Conservation (phyloP, 2,113 vertebrate species). For the Turnix velox region DNA sequence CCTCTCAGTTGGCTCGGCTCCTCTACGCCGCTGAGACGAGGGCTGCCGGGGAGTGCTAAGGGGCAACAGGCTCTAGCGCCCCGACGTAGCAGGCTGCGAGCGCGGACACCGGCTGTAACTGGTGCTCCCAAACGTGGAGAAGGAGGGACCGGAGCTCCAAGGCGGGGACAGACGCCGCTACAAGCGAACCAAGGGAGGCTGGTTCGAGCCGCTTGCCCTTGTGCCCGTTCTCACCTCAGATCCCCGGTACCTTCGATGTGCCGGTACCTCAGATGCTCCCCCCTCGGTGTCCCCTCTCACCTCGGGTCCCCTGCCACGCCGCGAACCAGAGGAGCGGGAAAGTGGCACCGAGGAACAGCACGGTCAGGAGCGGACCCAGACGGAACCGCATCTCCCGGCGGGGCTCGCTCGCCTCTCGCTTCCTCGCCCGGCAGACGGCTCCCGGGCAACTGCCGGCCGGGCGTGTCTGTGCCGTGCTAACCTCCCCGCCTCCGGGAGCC, state of each 20-base stretch:
- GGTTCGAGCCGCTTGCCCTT: neutral
- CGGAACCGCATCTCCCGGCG: slow-evolving; percentile 28
- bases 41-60: neutral
- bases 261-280: too few relatives aligned
- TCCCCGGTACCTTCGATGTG: too few relatives aligned
- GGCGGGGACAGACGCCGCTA: neutral
- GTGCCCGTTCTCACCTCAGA: neutral
- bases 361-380: neutral
- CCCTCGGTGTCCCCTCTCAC: neutral
- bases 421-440: neutral
- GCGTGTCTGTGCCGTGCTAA: neutral
- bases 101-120: neutral
- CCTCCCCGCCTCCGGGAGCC: neutral
- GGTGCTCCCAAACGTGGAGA: neutral
- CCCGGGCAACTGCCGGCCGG: neutral
- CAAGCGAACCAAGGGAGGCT: too few relatives aligned
- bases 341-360: neutral
- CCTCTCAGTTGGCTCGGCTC: accelerated
- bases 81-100: neutral
- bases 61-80: too few relatives aligned
- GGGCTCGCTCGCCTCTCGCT: neutral
- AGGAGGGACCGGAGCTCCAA: neutral
- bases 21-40: too few relatives aligned
- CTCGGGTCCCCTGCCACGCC: neutral
- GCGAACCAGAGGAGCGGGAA: slow-evolving; percentile 1